Base-by-base conservation (phyloP, 2,797 vertebrate genomes). In the Chelmon rostratus region DNA sequence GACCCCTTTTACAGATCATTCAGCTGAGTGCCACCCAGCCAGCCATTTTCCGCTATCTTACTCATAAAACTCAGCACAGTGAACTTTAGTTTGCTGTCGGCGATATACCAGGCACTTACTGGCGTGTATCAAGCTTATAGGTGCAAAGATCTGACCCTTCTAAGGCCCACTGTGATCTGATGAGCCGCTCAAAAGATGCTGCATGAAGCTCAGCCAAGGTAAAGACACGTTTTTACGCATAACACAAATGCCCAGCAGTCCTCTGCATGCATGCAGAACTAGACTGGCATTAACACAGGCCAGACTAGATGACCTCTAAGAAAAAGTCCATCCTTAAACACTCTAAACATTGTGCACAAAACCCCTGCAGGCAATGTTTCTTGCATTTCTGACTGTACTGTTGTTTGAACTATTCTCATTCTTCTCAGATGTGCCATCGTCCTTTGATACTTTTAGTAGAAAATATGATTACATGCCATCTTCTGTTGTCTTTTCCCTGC, bases 91-190 rank as follows among this genome's bases (percentile, higher is more conserved):
- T 64, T 56, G 53, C 68, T 38, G 44, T 47, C n/a, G n/a, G 83
- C 59, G 78, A 78, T n/a, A 85, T 79, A 76, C 46, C 77, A 78
- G 63, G 5, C n/a, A 66, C 28, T 72, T 69, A 65, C 23, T 75
- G 46, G 38, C 42, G 53, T 71, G 66, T 58, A 52, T 69, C 16
- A 15, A 53, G 61, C 33, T 52, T 69, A 16, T 33, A 53, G 31
- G 21, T 54, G 38, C 54, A 19, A 15, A 59, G 54, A 59, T 78
- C 52, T 35, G 59, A 61, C 42, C n/a, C 19, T n/a, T 73, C 2
- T 19, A 9, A 54, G 35, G 18, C 63, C 35, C 19, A 5, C n/a
- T 53, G 66, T 35, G 49, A 52, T 80, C 56, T 35, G 76, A 73
- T 40, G 31, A 68, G 67, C 47, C 35, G 38, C 19, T 75, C 25